Conservation (phyloP, 2,113 vertebrate species). For the Acanthisitta chloris region DNA sequence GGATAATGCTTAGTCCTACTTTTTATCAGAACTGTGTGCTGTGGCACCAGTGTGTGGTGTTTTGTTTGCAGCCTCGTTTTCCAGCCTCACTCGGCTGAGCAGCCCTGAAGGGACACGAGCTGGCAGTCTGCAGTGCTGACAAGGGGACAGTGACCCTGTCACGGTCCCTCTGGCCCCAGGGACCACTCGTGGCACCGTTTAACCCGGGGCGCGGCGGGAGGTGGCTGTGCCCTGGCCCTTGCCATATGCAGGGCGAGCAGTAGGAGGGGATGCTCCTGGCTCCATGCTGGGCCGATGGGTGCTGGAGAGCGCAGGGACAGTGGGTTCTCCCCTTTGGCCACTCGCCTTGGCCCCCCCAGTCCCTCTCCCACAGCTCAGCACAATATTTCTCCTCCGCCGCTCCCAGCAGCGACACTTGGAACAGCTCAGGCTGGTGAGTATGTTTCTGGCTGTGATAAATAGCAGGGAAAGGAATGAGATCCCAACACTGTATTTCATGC, state of each 20-base stretch:
- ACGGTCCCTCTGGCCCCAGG: fast-evolving
- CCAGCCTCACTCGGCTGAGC: background rate
- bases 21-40: constrained; percentile 25
- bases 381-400: constrained; percentile 38
- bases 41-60: background rate
- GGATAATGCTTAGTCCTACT: constrained; percentile 46
- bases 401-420: constrained; percentile 25
- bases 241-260: fast-evolving
- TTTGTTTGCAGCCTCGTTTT: constrained; percentile 7
- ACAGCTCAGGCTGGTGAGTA: background rate
- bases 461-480: background rate
- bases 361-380: constrained; percentile 22
- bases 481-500: constrained; percentile 33
- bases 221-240: background rate
- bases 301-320: background rate
- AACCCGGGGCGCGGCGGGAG: background rate
- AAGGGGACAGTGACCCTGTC: background rate
- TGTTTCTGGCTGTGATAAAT: constrained; percentile 30
- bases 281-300: fast-evolving
- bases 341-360: background rate
- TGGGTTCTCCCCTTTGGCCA: background rate
- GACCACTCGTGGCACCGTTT: fast-evolving
- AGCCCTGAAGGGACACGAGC: background rate
- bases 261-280: background rate
- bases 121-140: background rate